Evolutionary conservation across 2,113 vertebrate species (phyloP), one percentile per base, ranked within the genome.

Genomic region (Atractosteus spatula): DNA sequence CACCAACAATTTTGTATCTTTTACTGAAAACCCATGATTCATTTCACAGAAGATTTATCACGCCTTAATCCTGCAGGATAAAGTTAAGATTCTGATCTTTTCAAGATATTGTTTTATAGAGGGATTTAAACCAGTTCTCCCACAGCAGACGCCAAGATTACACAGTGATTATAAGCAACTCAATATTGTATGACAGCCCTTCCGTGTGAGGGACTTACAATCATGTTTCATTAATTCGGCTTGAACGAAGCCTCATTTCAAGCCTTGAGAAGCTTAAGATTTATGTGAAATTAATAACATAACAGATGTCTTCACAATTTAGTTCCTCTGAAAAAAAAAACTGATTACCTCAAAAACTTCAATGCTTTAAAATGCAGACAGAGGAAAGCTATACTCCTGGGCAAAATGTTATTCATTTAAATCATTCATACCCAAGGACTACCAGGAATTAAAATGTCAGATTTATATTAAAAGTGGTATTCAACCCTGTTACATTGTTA

Each of bases 221-320:
- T 97, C 96, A 95, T 96, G 95, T 97, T 96, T 96, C 94, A 96
- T 98, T 96, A 95, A 97, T 96, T 97, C 92, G 81, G 94, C 93
- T 94, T 94, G 94, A 96, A 94, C 93, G 94, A 96, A 94, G 92
- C 95, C 92, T 95, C 93, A 93, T 96, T 96, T 96, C 91, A 94
- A 92, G 93, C 94, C 94, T 94, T 91, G 88, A 94, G 92, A 93
- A 96, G 95, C 95, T 97, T 97, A 97, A 95, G 94, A 96, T 95
- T 94, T 95, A 96, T 96, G 94, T 94, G 94, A 97, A 96, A 95
- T 96, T 97, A 96, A 97, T 97, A 95, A 95, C 92, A 91, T 94
- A 96, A 94, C 94, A 97, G 95, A 97, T 97, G 95, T 97, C 94
- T 95, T 94, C 91, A 93, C 90, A 94, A 95, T 94, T 94, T 92